Percentiles rank a stretch among this genome's conserved stretches.
phyloP scores from a whole-genome alignment of 2,797 vertebrate genomes.

The Oophaga sylvatica region DNA sequence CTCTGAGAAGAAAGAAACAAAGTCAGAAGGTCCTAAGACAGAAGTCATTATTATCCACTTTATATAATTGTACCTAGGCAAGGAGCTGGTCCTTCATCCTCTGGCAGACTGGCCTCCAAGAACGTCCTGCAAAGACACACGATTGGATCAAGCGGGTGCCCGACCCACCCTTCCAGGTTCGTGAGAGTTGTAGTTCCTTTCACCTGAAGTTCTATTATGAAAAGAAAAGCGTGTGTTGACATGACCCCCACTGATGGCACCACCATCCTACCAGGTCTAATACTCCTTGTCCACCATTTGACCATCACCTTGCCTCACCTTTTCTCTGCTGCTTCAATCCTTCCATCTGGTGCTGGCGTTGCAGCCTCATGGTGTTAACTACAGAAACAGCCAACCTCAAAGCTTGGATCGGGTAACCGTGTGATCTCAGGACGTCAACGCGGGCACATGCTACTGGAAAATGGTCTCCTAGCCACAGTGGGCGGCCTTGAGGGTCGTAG shows the following conservation, averaged over 20 bases:
- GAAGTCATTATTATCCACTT: neutral
- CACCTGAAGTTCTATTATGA: conserved; percentile 68
- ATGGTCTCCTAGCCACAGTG: conserved; percentile 72
- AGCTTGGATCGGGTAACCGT: conserved; percentile 71
- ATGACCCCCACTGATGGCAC: neutral
- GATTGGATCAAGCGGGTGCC: conserved; percentile 75
- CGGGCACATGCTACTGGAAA: conserved; percentile 74
- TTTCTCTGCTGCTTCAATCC: conserved; percentile 73
- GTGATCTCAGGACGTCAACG: conserved; percentile 72
- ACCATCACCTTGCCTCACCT: conserved; percentile 62
- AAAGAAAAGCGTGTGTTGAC: neutral
- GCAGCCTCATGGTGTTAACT: conserved; percentile 69
- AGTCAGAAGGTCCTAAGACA: neutral
- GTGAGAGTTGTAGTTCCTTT: conserved; percentile 70
- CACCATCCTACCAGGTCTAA: neutral
- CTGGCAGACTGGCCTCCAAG: conserved; percentile 71
- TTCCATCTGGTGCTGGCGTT: conserved; percentile 71
- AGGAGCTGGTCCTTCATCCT: conserved; percentile 67
- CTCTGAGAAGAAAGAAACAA: conserved; percentile 53
- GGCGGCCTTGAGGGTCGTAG: conserved; percentile 72
- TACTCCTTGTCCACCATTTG: neutral
- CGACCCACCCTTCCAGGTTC: conserved; percentile 74
- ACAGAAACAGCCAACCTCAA: conserved; percentile 71
- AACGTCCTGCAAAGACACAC: conserved; percentile 73
- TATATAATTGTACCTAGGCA: conserved; percentile 66